Evolutionary conservation across 2,797 vertebrate species (phyloP).

Genomic region (Siniperca obscura): DNA sequence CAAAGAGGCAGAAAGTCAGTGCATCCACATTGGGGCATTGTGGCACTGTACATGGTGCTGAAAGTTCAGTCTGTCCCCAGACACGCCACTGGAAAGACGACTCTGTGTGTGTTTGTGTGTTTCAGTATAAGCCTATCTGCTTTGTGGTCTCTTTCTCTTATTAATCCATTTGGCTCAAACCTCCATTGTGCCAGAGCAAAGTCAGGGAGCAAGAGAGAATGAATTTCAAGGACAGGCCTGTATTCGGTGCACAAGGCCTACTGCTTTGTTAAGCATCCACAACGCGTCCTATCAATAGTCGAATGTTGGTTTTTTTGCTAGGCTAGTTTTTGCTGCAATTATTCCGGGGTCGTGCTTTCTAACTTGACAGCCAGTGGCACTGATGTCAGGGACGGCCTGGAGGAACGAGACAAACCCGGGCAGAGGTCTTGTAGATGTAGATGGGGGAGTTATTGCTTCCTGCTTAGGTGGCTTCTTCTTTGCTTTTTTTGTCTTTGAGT

Average conservation of each 20-base stretch:
- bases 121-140: conserved; percentile 63
- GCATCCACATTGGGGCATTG: neutral
- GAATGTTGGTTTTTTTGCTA: conserved; percentile 31
- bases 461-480: conserved; percentile 27
- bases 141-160: conserved; percentile 64
- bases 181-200: conserved; percentile 61
- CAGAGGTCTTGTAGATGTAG: conserved; percentile 22
- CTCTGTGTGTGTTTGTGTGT: conserved; percentile 10
- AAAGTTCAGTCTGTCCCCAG: conserved; percentile 67
- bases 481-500: conserved; percentile 42
- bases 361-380: conserved; percentile 21
- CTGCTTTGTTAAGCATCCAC: conserved; percentile 48
- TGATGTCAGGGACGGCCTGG: conserved; percentile 43
- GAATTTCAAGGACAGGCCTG: conserved; percentile 72
- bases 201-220: conserved; percentile 33
- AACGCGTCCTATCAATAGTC: conserved; percentile 11
- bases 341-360: conserved; percentile 12
- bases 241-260: conserved; percentile 19
- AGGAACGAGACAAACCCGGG: conserved; percentile 41
- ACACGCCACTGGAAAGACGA: conserved; percentile 21
- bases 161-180: conserved; percentile 74
- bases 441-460: conserved; percentile 27
- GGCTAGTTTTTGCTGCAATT: conserved; percentile 24
- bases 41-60: conserved; percentile 74
- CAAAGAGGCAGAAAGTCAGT: conserved; percentile 1